phyloP scores from a whole-genome alignment of 2,113 vertebrate species.

The Heterotilapia buettikoferi region DNA sequence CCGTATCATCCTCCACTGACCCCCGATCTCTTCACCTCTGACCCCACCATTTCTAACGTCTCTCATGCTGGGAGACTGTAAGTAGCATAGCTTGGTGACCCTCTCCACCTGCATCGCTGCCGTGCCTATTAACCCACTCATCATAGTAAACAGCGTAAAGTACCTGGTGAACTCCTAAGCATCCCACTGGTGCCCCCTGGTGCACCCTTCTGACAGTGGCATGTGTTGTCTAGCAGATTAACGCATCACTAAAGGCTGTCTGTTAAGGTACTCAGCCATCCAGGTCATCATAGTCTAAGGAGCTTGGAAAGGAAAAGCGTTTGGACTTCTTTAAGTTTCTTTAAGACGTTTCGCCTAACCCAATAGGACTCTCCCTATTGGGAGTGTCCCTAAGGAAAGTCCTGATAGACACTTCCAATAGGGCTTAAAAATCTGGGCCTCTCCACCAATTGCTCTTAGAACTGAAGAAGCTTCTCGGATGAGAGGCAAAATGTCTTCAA shows the following conservation, averaged over 20 bases:
- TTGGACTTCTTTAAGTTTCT: neutral
- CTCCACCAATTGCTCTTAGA: neutral
- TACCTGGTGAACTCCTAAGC: neutral
- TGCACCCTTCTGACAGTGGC: neutral
- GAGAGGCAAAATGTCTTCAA: neutral
- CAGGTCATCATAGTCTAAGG: neutral
- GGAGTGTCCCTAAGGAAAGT: neutral
- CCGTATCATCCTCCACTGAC: constrained; percentile 75
- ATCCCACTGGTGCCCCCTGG: constrained; percentile 3
- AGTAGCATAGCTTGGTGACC: constrained; percentile 61
- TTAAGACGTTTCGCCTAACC: neutral
- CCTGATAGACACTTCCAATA: neutral
- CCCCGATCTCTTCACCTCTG: constrained; percentile 60
- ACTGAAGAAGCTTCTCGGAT: neutral
- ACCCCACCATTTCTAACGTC: constrained; percentile 53
- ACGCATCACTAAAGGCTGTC: neutral
- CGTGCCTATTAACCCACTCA: neutral
- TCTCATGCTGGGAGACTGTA: constrained; percentile 73
- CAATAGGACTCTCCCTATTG: neutral
- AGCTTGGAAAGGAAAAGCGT: neutral
- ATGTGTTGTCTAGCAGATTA: neutral
- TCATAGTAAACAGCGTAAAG: neutral
- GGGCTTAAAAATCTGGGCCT: neutral
- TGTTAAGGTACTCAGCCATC: neutral
- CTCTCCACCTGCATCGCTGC: neutral